Percentiles rank a stretch among this genome's conserved stretches.
Evolutionary conservation across 2,797 vertebrate genomes (phyloP).

Genomic region (Acrossocheilus wenchowensis): DNA sequence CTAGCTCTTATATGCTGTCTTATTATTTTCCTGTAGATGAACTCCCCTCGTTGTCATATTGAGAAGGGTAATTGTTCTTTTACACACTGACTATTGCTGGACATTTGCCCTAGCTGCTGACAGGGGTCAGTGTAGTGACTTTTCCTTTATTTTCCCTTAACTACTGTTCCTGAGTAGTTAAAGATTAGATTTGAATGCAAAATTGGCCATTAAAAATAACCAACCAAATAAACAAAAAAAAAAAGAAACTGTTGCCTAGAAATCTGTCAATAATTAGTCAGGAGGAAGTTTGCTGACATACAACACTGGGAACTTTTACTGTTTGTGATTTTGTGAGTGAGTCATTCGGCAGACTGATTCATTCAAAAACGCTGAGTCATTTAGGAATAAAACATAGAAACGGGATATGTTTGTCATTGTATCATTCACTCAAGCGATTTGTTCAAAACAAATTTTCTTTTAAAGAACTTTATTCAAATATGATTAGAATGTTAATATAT

Average conservation of each 20-base stretch:
- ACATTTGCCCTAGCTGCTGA: not conserved
- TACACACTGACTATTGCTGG: not conserved
- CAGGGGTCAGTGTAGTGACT: conserved; percentile 7
- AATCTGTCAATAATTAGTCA: not conserved
- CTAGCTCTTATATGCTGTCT: conserved; percentile 67
- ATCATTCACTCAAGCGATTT: not conserved
- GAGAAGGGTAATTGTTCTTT: conserved; percentile 61
- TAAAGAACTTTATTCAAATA: not conserved
- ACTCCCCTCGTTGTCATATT: conserved; percentile 57
- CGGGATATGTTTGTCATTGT: not conserved
- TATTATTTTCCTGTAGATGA: conserved; percentile 69
- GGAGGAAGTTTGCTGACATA: not conserved
- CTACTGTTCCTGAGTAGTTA: not conserved
- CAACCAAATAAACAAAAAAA: not conserved
- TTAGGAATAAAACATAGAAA: not conserved
- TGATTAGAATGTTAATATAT: not conserved
- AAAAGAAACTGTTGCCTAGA: not conserved
- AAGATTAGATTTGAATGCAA: not conserved
- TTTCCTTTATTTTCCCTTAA: not conserved
- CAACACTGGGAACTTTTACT: not conserved
- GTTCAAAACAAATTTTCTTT: not conserved
- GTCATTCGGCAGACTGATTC: not conserved
- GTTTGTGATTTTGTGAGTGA: not conserved
- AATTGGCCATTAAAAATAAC: not conserved
- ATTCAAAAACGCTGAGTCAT: not conserved